Conservation (phyloP, 2,113 vertebrate genomes). For the Nothocercus julius region DNA sequence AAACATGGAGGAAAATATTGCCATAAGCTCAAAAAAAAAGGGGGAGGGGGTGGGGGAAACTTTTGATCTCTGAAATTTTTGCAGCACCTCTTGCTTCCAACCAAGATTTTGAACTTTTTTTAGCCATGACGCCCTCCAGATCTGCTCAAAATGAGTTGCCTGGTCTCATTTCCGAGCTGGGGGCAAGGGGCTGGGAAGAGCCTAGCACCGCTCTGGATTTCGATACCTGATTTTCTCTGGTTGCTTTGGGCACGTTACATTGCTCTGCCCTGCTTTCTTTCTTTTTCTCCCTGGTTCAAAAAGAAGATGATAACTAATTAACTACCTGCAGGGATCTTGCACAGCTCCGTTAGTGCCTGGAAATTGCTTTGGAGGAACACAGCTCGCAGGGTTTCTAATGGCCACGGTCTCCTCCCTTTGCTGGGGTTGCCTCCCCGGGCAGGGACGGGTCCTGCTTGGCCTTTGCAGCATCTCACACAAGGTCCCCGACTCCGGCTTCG, state of each 20-base stretch:
- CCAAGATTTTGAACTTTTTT: neutral
- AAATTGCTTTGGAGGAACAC: neutral
- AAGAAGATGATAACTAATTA: neutral
- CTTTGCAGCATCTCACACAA: neutral
- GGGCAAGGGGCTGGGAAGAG: neutral
- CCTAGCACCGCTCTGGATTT: neutral
- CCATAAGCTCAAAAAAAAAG: neutral
- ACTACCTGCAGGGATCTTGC: neutral
- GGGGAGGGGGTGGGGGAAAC: too few relatives aligned
- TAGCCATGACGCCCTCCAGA: neutral
- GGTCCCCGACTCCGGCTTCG: accelerated
- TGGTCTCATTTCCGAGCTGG: neutral
- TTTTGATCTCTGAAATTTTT: neutral
- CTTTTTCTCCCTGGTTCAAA: neutral
- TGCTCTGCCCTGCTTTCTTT: neutral
- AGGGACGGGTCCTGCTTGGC: accelerated
- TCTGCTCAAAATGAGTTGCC: neutral
- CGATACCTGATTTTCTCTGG: neutral
- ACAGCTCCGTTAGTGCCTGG: neutral
- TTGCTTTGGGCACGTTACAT: neutral
- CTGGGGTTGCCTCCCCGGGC: accelerated
- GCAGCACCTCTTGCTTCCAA: neutral
- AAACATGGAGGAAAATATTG: neutral
- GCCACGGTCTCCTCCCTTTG: neutral
- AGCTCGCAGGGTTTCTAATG: neutral